Evolutionary conservation across 1,140 invertebrate species (phyloP).

Genomic region (Bombyx mori): DNA sequence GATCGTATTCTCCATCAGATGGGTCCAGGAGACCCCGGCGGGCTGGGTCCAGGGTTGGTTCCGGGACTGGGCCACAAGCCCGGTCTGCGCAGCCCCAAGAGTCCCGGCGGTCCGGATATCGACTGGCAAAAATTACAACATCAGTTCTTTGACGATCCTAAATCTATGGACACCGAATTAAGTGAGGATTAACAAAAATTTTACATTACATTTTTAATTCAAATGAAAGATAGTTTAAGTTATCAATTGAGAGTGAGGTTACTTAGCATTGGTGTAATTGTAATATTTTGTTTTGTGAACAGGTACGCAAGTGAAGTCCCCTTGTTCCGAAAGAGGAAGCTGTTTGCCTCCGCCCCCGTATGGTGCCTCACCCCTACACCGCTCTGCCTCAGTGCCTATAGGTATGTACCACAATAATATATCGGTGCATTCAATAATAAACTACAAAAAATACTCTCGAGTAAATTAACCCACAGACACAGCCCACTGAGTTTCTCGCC

Average conservation of each 20-base stretch:
- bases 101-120: slow-evolving; percentile 73
- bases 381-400: slow-evolving; percentile 88
- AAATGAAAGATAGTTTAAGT: background rate
- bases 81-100: slow-evolving; percentile 58
- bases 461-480: too few species aligned
- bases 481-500: too few species aligned
- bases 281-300: slow-evolving; percentile 1
- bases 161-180: slow-evolving; percentile 63
- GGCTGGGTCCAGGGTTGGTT: slow-evolving; percentile 28
- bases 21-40: slow-evolving; percentile 55
- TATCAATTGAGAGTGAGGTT: background rate
- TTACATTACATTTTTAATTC: background rate
- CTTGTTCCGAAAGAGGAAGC: slow-evolving; percentile 68
- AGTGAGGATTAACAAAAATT: slow-evolving; percentile 27
- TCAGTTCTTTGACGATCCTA: slow-evolving; percentile 83
- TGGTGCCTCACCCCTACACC: slow-evolving; percentile 88
- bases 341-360: slow-evolving; percentile 76
- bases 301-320: slow-evolving; percentile 68
- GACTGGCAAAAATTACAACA: slow-evolving; percentile 93
- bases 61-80: slow-evolving; percentile 36
- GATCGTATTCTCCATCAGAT: slow-evolving; percentile 23
- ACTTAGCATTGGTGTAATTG: background rate
- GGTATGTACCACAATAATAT: slow-evolving; percentile 41
- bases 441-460: too few species aligned
- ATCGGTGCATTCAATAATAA: too few species aligned